These are phyloP conservation scores for Laothoe populi DNA, from an alignment of 2,888 invertebrate genomes.

Conservation along the genomic window DNA sequence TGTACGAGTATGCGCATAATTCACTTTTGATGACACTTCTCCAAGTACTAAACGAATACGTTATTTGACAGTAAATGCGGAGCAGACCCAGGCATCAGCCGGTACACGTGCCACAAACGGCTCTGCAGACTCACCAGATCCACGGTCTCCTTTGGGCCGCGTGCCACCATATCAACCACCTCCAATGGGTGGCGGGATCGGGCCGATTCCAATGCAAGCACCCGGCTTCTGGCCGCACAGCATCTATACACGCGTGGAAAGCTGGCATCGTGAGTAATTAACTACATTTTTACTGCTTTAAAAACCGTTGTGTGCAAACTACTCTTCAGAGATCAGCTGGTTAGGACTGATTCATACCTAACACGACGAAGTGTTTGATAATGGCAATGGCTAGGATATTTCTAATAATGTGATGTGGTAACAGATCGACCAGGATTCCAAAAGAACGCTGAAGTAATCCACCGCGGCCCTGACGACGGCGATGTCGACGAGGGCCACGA, in stretches of 20 bases:
- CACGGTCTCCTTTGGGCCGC: conserved; percentile 68
- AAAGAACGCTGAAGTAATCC: conserved; percentile 49
- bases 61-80: conserved; percentile 51
- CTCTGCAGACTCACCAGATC: conserved; percentile 66
- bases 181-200: conserved; percentile 76
- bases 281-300: not conserved
- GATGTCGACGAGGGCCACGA: conserved; percentile 67
- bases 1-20: no score
- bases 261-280: conserved; percentile 70
- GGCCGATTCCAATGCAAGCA: conserved; percentile 57
- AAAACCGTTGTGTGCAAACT: not conserved
- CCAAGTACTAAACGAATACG: not conserved
- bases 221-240: conserved; percentile 70
- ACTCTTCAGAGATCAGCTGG: not conserved
- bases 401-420: conserved; percentile 16
- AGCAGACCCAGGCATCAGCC: conserved; percentile 50
- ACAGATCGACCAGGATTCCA: conserved; percentile 54
- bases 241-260: conserved; percentile 64
- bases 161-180: conserved; percentile 81
- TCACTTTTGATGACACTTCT: not conserved
- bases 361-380: not conserved
- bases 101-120: conserved; percentile 60
- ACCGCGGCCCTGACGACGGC: conserved; percentile 45
- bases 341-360: not conserved
- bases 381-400: not conserved